Conservation (phyloP, 2,797 vertebrate genomes). For the Leuciscus waleckii region DNA sequence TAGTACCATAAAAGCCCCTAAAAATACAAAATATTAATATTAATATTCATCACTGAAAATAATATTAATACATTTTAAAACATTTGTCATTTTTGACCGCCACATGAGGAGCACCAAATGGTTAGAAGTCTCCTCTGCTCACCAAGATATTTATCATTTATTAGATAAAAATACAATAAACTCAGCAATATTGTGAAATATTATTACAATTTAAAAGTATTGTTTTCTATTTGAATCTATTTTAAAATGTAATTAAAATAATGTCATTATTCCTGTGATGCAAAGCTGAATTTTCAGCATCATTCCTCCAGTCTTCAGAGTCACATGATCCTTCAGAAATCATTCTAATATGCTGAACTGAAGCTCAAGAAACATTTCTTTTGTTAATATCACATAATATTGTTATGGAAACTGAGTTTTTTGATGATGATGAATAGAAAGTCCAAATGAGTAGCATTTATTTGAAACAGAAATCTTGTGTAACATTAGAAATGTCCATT, state of each 20-base stretch:
- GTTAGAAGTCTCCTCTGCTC: background rate
- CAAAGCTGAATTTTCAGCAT: too few relatives aligned
- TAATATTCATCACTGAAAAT: too few relatives aligned
- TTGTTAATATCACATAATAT: background rate
- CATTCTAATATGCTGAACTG: too few relatives aligned
- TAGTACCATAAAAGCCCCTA: too few relatives aligned
- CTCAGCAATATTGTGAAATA: background rate
- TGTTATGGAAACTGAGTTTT: background rate
- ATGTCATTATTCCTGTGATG: background rate
- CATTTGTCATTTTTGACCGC: too few relatives aligned
- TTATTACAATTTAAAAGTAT: background rate
- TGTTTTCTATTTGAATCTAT: background rate
- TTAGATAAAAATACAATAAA: background rate
- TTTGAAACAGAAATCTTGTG: background rate
- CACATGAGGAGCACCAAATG: too few relatives aligned
- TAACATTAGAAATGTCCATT: background rate
- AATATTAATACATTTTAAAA: too few relatives aligned
- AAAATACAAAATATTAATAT: too few relatives aligned
- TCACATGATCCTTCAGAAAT: too few relatives aligned
- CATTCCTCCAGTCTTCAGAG: too few relatives aligned
- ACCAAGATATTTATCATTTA: background rate
- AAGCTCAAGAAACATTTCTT: too few relatives aligned
- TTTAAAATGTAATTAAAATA: too few relatives aligned
- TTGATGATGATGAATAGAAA: background rate
- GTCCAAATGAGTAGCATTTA: background rate